Evolutionary conservation across 2,797 vertebrate species (phyloP).

Genomic region (Anguilla marmorata): DNA sequence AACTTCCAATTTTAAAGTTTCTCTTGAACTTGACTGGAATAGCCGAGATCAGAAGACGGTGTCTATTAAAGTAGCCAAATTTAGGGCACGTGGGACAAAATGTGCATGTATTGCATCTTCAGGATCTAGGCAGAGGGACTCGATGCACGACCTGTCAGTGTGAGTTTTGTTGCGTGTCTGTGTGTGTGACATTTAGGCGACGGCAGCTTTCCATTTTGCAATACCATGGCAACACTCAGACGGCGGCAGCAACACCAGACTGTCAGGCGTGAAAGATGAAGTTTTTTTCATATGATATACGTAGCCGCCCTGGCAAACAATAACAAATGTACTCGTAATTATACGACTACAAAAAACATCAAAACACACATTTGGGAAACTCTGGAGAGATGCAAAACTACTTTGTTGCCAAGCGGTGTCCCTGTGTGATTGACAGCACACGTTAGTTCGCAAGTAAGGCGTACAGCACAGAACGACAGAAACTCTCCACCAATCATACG

Average conservation of each 20-base stretch:
- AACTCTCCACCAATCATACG: constrained; percentile 5
- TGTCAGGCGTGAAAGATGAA: neutral
- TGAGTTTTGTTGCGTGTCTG: too few relatives aligned
- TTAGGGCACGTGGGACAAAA: neutral
- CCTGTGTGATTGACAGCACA: constrained; percentile 23
- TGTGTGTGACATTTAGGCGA: neutral
- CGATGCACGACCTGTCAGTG: neutral
- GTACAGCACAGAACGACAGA: neutral
- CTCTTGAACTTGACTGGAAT: neutral
- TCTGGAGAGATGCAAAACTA: neutral
- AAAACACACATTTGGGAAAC: neutral
- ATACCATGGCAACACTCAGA: neutral
- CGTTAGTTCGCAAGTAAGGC: neutral
- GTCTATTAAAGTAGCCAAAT: neutral
- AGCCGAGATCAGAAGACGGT: neutral
- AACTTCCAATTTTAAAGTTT: neutral
- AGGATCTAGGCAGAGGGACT: neutral
- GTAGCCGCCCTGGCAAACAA: neutral
- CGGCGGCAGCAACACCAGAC: neutral
- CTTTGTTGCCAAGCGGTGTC: constrained; percentile 16
- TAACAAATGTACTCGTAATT: neutral
- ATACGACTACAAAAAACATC: neutral
- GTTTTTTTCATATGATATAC: neutral
- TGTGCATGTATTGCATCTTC: neutral
- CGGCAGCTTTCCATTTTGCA: neutral